Conservation (phyloP, 2,797 vertebrate species). For the Acipenser oxyrinchus region DNA sequence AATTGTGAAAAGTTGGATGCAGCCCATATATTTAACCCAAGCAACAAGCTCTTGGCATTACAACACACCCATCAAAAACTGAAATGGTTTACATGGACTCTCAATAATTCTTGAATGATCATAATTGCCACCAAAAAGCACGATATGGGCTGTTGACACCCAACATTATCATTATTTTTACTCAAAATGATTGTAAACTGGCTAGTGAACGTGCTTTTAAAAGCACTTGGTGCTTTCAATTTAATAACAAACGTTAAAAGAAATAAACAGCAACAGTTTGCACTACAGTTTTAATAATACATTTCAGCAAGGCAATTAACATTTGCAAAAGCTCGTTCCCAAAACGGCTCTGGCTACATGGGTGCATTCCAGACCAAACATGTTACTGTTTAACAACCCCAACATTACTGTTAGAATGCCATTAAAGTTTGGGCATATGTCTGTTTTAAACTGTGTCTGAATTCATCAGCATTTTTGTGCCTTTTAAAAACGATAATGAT, state of each 20-base stretch:
- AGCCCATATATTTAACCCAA: constrained; percentile 34
- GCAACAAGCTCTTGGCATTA: constrained; percentile 34
- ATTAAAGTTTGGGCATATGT: background rate
- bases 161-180: background rate
- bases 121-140: constrained; percentile 13
- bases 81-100: constrained; percentile 10
- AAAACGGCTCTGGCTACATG: background rate
- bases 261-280: background rate
- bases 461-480: background rate
- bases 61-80: constrained; percentile 29
- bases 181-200: background rate
- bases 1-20: constrained; percentile 43
- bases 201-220: background rate
- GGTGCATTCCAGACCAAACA: background rate
- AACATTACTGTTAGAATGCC: background rate
- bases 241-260: background rate
- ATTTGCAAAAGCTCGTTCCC: background rate
- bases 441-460: background rate
- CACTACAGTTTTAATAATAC: background rate
- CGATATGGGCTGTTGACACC: background rate
- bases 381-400: background rate
- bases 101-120: constrained; percentile 18
- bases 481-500: background rate
- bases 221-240: background rate
- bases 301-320: background rate